Evolutionary conservation across 2,888 invertebrate species (phyloP).

Genomic region (Dichetophora obliterata): DNA sequence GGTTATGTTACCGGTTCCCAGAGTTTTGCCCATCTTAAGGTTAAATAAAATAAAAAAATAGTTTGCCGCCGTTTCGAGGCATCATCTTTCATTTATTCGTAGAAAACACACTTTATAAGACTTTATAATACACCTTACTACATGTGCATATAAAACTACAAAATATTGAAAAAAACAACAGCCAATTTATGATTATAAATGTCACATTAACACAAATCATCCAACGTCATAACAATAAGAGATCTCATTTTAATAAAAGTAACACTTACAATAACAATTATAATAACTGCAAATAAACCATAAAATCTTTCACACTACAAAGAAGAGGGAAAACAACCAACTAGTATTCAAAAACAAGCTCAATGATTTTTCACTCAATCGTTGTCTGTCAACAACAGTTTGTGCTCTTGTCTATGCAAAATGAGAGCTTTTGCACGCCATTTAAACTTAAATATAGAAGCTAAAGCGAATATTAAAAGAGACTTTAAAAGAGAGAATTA

Average conservation of each 20-base stretch:
- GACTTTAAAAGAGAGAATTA: too few relatives aligned
- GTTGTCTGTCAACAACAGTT: not conserved
- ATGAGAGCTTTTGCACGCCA: conserved; percentile 60
- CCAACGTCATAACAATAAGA: not conserved
- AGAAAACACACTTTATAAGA: too few relatives aligned
- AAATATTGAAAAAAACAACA: too few relatives aligned
- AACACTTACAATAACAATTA: conserved; percentile 18
- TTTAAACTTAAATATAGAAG: conserved; percentile 46
- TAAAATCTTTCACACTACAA: conserved; percentile 6
- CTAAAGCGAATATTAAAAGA: too few relatives aligned
- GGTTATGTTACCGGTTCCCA: too few relatives aligned
- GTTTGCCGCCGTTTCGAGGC: conserved; percentile 41
- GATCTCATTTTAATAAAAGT: not conserved
- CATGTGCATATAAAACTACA: too few relatives aligned
- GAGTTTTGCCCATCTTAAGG: too few relatives aligned
- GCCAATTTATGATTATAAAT: not conserved
- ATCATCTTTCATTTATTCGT: too few relatives aligned
- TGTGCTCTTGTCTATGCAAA: not conserved
- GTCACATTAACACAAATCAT: conserved; percentile 1
- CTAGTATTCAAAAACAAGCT: too few relatives aligned
- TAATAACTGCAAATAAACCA: conserved; percentile 18
- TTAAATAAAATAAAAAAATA: too few relatives aligned
- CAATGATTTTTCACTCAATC: too few relatives aligned
- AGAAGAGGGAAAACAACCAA: not conserved
- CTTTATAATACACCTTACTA: too few relatives aligned